These are phyloP conservation scores for Aquatica leii DNA, from an alignment of 2,888 invertebrate genomes.

Conservation along the genomic window DNA sequence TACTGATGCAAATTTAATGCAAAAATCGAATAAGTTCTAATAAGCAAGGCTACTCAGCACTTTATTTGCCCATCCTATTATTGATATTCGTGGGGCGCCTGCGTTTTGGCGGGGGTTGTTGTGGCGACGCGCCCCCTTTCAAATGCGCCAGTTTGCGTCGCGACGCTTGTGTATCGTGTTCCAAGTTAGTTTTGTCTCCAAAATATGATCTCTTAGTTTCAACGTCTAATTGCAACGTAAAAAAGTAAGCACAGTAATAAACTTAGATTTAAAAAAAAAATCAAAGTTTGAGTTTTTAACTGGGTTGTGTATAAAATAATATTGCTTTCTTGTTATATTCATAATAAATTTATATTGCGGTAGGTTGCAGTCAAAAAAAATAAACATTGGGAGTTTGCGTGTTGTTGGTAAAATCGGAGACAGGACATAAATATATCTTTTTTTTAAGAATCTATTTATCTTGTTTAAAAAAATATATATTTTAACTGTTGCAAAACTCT, in stretches of 20 bases:
- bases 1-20: constrained; percentile 19
- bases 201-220: constrained; percentile 33
- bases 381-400: constrained; percentile 24
- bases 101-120: constrained; percentile 35
- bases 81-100: constrained; percentile 39
- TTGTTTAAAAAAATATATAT: constrained; percentile 18
- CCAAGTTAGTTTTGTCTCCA: constrained; percentile 10
- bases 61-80: constrained; percentile 40
- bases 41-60: constrained; percentile 39
- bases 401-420: constrained; percentile 1
- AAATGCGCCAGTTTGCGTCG: constrained; percentile 40
- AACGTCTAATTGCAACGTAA: constrained; percentile 17
- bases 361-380: neutral
- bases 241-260: constrained; percentile 23
- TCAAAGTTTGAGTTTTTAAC: too few relatives aligned
- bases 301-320: too few relatives aligned
- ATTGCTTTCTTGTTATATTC: too few relatives aligned
- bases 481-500: constrained; percentile 17
- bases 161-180: constrained; percentile 36
- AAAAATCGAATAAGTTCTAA: constrained; percentile 36
- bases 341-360: too few relatives aligned
- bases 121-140: constrained; percentile 38
- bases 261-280: too few relatives aligned
- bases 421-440: constrained; percentile 17
- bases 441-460: neutral